Evolutionary conservation across 2,888 invertebrate species (phyloP), one percentile per base, ranked within the genome.

Genomic region (Helleia helle): DNA sequence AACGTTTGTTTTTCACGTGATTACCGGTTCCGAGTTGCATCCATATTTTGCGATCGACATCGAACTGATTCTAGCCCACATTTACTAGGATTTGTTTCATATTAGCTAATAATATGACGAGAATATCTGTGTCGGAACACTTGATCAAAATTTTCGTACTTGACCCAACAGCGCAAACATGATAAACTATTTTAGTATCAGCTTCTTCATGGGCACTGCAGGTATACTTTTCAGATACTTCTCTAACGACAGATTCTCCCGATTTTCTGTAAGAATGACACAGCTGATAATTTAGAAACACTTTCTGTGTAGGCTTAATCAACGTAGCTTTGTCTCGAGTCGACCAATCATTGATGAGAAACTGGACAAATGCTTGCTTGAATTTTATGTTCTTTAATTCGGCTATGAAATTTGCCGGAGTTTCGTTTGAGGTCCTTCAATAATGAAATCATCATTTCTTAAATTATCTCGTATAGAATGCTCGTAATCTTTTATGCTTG

Each of bases 1-100:
- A 41, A 44, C 38, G 38, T 42, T 45, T 42, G 36, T 45, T 45
- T 43, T 40, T 43, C 28, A 42, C 42, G 42, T 42, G 34, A 22
- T 44, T 44, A 44, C 44, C 38, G 40, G n/a, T 40, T 40, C 41
- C 38, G n/a, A n/a, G 40, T 39, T 12, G 25, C 26, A 37, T 31
- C 25, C 31, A 40, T 38, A 38, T 38, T 38, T 17, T 38, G 28
- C 38, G 38, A 38, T 38, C 38, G 28, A 38, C 38, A 29, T 29
- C 29, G 29, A 29, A 29, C 29, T 29, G 29, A 40, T 40, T 18
- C 13, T 40, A 24, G 39, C 39, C 28, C 29, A 39, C 29, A 28
- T 40, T 13, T 40, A 31, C 24, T 22, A 40, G 22, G 18, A 36
- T 18, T 22, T 36, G 24, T 24, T 40, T 40, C 30, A 42, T 42